phyloP scores from a whole-genome alignment of 2,113 vertebrate species.

The Cheilinus undulatus region DNA sequence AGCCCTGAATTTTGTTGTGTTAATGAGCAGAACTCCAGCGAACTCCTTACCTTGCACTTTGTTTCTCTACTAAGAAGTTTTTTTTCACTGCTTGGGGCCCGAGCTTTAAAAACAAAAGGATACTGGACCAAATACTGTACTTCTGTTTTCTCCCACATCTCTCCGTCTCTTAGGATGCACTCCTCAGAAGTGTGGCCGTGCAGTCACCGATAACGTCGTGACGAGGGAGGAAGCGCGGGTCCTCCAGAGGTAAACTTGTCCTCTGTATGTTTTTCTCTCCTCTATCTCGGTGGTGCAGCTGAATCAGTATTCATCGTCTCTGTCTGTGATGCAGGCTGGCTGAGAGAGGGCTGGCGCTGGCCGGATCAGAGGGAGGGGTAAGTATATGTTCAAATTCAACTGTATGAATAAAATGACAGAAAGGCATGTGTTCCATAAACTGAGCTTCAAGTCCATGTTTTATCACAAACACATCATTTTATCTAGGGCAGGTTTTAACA shows the following conservation, averaged over 20 bases:
- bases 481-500: no score
- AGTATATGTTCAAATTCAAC: slow-evolving; percentile 72
- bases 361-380: slow-evolving; percentile 97
- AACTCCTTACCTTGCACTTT: slow-evolving; percentile 8
- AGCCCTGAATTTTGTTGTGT: not conserved
- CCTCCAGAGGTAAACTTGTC: slow-evolving; percentile 81
- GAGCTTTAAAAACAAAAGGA: not conserved
- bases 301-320: not conserved
- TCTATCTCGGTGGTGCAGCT: slow-evolving; percentile 1
- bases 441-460: no score
- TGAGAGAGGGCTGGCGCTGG: slow-evolving; percentile 91
- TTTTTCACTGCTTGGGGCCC: not conserved
- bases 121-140: not conserved
- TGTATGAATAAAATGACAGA: not conserved
- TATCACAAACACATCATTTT: no score
- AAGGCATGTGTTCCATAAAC: not conserved
- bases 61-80: not conserved
- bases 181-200: slow-evolving; percentile 92
- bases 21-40: slow-evolving; percentile 8
- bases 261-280: not conserved
- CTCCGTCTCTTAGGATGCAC: slow-evolving; percentile 87
- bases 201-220: slow-evolving; percentile 87
- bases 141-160: not conserved
- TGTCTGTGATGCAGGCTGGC: slow-evolving; percentile 86
- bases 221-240: slow-evolving; percentile 87